These are phyloP conservation scores for Heliothis peltigera DNA, from an alignment of 2,888 invertebrate species.

Conservation along the genomic window DNA sequence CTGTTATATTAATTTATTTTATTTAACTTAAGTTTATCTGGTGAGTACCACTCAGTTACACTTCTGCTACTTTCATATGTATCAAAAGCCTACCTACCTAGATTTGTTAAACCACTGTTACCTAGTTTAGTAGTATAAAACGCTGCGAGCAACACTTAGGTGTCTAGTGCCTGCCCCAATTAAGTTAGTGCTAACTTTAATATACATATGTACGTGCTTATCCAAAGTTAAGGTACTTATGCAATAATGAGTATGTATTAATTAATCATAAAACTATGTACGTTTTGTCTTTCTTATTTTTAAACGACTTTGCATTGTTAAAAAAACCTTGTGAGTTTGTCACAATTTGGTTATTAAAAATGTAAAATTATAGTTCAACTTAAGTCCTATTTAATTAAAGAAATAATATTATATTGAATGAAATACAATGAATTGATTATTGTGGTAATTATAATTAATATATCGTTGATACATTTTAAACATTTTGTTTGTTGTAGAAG, in stretches of 20 bases:
- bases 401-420: conserved; percentile 28
- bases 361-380: not conserved
- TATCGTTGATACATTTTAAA: conserved; percentile 47
- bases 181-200: conserved; percentile 41
- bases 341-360: conserved; percentile 29
- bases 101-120: conserved; percentile 31
- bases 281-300: conserved; percentile 1
- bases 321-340: conserved; percentile 15
- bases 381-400: conserved; percentile 24
- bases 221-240: conserved; percentile 5
- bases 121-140: conserved; percentile 30
- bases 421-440: conserved; percentile 53
- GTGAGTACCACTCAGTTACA: conserved; percentile 10
- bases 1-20: no score
- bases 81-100: conserved; percentile 17
- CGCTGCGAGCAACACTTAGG: conserved; percentile 37
- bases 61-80: conserved; percentile 11
- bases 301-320: conserved; percentile 15
- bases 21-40: no score
- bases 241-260: conserved; percentile 7
- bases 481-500: conserved; percentile 45
- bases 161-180: conserved; percentile 59
- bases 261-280: not conserved
- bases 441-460: conserved; percentile 32
- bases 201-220: conserved; percentile 3